These are phyloP conservation scores for Paralinhomoeus sp. DNA, from an alignment of 2,888 invertebrate species.

Conservation along the genomic window DNA sequence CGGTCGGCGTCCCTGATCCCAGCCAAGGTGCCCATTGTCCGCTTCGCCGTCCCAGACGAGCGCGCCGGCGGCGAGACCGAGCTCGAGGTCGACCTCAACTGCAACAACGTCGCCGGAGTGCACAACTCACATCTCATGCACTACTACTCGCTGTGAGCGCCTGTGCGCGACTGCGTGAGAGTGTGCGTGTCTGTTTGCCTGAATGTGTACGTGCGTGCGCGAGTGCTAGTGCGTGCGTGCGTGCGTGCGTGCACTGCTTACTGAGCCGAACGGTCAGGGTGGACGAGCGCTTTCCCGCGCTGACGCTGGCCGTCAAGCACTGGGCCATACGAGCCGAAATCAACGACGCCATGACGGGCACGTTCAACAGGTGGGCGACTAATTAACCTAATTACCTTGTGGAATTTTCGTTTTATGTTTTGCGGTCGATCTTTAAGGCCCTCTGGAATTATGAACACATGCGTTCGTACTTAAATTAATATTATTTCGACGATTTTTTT, in stretches of 20 bases:
- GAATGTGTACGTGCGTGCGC: too few relatives aligned
- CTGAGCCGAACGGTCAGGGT: too few relatives aligned
- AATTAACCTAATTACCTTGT: neutral
- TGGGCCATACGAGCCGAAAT: slow-evolving; percentile 20
- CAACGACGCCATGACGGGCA: slow-evolving; percentile 15
- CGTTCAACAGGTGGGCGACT: slow-evolving; percentile 14
- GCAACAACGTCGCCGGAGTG: slow-evolving; percentile 22
- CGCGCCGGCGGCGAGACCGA: neutral
- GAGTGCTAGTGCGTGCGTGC: too few relatives aligned
- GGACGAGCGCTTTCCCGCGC: slow-evolving; percentile 17
- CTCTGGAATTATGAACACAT: too few relatives aligned
- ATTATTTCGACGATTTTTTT: neutral
- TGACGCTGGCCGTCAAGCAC: slow-evolving; percentile 19
- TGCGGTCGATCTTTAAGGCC: too few relatives aligned
- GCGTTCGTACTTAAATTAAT: too few relatives aligned
- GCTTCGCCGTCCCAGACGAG: neutral
- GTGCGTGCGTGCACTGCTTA: too few relatives aligned
- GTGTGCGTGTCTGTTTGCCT: too few relatives aligned
- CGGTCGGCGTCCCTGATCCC: too few relatives aligned
- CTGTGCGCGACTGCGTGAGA: neutral
- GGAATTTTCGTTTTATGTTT: neutral
- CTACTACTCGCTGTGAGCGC: slow-evolving; percentile 21
- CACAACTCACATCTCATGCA: slow-evolving; percentile 22
- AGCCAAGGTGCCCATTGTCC: slow-evolving; percentile 10
- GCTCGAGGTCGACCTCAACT: slow-evolving; percentile 19